Evolutionary conservation across 2,888 invertebrate genomes (phyloP).

Genomic region (Leptinotarsa tumamoca): DNA sequence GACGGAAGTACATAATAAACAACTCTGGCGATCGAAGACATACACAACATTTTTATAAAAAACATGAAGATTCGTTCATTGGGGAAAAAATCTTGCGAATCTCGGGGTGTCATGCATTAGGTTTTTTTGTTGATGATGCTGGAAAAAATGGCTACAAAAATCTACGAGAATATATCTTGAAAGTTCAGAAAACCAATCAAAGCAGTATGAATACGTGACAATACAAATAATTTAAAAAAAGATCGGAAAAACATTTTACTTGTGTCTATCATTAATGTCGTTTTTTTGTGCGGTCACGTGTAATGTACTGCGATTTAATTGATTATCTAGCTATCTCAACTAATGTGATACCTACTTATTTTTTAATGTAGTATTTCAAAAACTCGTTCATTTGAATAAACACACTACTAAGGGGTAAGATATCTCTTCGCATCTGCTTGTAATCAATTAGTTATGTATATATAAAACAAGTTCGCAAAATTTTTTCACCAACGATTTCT

Average conservation of each 20-base stretch:
- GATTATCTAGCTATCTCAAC: no score
- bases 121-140: neutral
- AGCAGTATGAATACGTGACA: neutral
- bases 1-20: constrained; percentile 45
- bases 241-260: no score
- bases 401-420: no score
- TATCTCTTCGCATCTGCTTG: neutral
- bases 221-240: no score
- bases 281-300: no score
- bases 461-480: constrained; percentile 31
- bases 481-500: constrained; percentile 46
- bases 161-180: neutral
- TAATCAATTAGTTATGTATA: neutral
- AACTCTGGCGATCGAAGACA: constrained; percentile 37
- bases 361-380: no score
- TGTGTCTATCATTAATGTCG: no score
- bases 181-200: neutral
- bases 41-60: constrained; percentile 46
- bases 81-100: constrained; percentile 45
- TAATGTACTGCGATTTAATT: no score
- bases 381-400: no score
- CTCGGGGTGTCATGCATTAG: neutral
- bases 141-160: constrained; percentile 7
- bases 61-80: constrained; percentile 43
- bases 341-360: no score